Percentiles rank a stretch among this genome's conserved stretches.
These are phyloP conservation scores for Cheirogaleus major DNA, from an alignment of 2,797 vertebrate genomes.

Conservation along the genomic window DNA sequence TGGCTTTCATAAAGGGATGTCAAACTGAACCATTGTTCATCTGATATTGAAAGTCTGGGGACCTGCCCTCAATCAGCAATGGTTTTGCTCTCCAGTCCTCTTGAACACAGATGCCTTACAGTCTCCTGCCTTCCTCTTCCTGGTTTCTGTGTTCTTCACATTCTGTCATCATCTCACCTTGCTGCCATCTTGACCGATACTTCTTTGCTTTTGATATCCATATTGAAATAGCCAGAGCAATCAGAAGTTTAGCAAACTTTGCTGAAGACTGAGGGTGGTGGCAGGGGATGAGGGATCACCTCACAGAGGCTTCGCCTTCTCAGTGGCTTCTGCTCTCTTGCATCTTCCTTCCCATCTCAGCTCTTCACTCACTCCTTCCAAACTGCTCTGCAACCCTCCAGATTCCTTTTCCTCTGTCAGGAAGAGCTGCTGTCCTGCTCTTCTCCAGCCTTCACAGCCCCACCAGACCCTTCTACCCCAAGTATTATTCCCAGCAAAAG, in stretches of 20 bases:
- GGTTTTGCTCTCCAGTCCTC: background rate
- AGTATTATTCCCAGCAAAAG: background rate
- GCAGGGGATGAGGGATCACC: background rate
- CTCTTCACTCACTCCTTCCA: background rate
- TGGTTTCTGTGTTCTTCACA: background rate
- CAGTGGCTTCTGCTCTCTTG: background rate
- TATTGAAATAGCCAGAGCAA: background rate
- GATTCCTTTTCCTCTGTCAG: background rate
- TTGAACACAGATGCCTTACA: background rate
- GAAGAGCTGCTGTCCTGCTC: background rate
- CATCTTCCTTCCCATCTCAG: background rate
- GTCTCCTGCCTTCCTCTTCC: background rate
- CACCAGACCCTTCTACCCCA: background rate
- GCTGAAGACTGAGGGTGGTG: background rate
- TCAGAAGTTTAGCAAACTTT: background rate
- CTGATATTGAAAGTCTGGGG: background rate
- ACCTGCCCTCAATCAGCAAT: background rate
- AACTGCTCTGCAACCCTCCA: background rate
- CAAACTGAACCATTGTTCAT: background rate
- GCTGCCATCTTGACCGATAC: background rate
- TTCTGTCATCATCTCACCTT: background rate
- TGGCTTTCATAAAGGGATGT: background rate
- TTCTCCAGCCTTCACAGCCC: background rate
- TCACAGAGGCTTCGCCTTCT: background rate
- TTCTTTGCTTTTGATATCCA: background rate